These are phyloP conservation scores for Masticophis lateralis DNA, from an alignment of 2,797 vertebrate genomes.

Conservation along the genomic window DNA sequence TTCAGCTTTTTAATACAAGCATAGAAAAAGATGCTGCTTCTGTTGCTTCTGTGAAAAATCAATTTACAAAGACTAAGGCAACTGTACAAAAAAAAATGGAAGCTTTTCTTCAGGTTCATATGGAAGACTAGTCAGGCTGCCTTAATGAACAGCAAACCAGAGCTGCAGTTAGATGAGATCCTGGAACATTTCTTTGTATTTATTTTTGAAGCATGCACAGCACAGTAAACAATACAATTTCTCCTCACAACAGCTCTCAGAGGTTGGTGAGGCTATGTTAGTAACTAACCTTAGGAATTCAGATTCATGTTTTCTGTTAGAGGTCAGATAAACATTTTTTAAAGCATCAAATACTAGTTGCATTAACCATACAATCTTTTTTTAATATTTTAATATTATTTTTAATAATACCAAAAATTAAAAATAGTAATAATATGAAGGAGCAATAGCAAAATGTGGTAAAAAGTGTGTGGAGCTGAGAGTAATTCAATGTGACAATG, in stretches of 20 bases:
- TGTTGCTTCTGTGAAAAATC: not conserved
- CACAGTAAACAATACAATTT: not conserved
- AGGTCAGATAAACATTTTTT: not conserved
- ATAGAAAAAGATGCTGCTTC: not conserved
- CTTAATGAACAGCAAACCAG: not conserved
- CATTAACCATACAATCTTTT: conserved; percentile 18
- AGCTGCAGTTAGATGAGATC: not conserved
- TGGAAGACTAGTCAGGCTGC: not conserved
- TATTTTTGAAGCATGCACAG: not conserved
- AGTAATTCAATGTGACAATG: conserved; percentile 46
- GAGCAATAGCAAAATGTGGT: conserved; percentile 21
- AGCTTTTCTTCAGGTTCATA: not conserved
- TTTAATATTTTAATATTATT: conserved; percentile 24
- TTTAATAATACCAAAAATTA: not conserved
- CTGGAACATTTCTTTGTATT: not conserved
- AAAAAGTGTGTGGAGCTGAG: conserved; percentile 31
- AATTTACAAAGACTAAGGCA: not conserved
- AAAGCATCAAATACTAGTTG: conserved; percentile 17
- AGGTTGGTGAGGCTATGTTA: no score
- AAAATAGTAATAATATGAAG: not conserved
- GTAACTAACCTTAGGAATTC: not conserved
- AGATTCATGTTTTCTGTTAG: not conserved
- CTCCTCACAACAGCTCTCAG: not conserved
- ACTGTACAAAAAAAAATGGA: not conserved
- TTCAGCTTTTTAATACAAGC: not conserved